A percentile compares a stretch with the other conserved stretches of the same genome.
These are phyloP conservation scores for Halictus quadricinctus DNA, from an alignment of 2,888 invertebrate species.

Conservation along the genomic window DNA sequence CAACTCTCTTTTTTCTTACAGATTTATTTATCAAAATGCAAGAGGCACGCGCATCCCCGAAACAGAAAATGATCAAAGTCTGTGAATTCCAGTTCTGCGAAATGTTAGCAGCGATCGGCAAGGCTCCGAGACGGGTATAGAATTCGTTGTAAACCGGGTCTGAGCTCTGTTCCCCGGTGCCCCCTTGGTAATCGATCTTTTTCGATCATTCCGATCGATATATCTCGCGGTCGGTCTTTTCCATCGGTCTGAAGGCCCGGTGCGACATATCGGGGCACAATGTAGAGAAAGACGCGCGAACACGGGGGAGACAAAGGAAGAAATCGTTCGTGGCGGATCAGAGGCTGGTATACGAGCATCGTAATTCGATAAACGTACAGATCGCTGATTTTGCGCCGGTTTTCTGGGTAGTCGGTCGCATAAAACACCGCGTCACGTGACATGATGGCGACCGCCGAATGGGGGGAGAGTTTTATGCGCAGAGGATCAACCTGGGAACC, in stretches of 20 bases:
- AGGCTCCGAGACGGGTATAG: neutral
- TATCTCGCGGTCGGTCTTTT: neutral
- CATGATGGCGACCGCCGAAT: conserved; percentile 64
- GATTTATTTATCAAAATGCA: too few relatives aligned
- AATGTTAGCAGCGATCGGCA: neutral
- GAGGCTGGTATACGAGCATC: conserved; percentile 49
- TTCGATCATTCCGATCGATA: conserved; percentile 48
- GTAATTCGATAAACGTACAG: conserved; percentile 75
- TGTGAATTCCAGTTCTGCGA: neutral
- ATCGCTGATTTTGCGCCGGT: conserved; percentile 71
- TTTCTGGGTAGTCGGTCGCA: conserved; percentile 69
- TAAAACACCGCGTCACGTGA: conserved; percentile 70
- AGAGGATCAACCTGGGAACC: conserved; percentile 51
- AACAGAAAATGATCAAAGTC: neutral
- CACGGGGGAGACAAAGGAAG: conserved; percentile 19
- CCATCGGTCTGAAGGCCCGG: conserved; percentile 12
- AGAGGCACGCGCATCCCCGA: too few relatives aligned
- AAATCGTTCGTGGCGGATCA: conserved; percentile 17
- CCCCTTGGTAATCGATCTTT: conserved; percentile 52
- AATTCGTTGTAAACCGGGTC: conserved; percentile 35
- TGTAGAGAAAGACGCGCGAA: neutral
- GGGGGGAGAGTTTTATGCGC: conserved; percentile 40
- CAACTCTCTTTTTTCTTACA: neutral
- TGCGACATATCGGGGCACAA: conserved; percentile 14
- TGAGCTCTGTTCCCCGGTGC: neutral